These are phyloP conservation scores for Selene dorsalis DNA, from an alignment of 2,797 vertebrate species.

Conservation along the genomic window DNA sequence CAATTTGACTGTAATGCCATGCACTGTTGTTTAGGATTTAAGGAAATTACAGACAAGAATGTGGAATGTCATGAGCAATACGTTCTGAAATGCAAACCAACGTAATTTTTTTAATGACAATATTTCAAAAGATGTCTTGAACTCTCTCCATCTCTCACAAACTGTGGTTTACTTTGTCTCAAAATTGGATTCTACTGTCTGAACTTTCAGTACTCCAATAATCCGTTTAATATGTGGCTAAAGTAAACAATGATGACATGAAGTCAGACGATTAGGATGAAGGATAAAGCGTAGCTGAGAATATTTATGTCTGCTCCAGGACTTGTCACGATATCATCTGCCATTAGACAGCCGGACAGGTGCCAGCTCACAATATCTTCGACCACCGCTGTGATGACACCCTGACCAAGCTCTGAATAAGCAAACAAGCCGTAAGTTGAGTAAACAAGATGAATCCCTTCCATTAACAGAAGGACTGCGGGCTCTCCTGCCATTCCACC, in stretches of 20 bases:
- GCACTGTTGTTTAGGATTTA: not conserved
- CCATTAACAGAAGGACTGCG: constrained; percentile 75
- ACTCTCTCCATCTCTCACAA: not conserved
- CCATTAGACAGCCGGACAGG: constrained; percentile 42
- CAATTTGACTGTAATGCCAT: not conserved
- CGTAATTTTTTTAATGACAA: not conserved
- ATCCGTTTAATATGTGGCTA: constrained; percentile 44
- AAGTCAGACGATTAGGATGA: constrained; percentile 49
- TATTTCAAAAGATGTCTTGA: not conserved
- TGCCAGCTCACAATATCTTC: constrained; percentile 43
- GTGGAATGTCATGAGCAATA: not conserved
- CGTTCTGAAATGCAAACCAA: too few relatives aligned
- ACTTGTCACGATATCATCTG: constrained; percentile 49
- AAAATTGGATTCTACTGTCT: constrained; percentile 33
- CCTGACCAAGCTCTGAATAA: constrained; percentile 52
- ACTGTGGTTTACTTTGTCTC: constrained; percentile 30
- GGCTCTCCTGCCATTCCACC: constrained; percentile 69
- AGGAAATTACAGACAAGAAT: not conserved
- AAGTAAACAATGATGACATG: constrained; percentile 56
- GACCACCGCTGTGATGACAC: constrained; percentile 46
- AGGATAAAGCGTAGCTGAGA: constrained; percentile 39
- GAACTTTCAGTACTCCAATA: constrained; percentile 18
- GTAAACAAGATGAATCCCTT: constrained; percentile 80
- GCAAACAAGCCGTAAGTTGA: constrained; percentile 66
- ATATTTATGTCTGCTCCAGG: constrained; percentile 25